Base-by-base conservation (phyloP, 2,888 invertebrate genomes). In the Subacronicta megacephala region DNA sequence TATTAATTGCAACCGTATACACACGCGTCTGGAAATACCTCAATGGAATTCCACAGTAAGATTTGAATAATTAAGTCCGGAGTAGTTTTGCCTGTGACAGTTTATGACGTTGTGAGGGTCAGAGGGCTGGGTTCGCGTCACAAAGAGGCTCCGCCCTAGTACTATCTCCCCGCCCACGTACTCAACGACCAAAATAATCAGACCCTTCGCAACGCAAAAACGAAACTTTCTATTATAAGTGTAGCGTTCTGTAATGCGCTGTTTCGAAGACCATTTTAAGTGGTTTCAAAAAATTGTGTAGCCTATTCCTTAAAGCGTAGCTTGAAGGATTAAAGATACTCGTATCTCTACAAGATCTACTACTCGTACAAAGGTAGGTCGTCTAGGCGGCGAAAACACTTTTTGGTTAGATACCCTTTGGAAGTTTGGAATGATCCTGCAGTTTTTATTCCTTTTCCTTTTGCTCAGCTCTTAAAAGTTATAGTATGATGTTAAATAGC, bases 141-240 rank as follows among this genome's bases (percentile, higher is more conserved):
- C 41, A 23, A 31, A 53, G 23, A 52, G 51, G 59, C 75, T 65
- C 82, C 83, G 83, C 82, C 82, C 80, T 54, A 33, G 60, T 18
- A 42, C 2, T 31, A 44, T 41, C 40, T 60, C 57, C 51, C 65
- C 74, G 76, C 74, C 74, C 76, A 57, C 59, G 53, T 17, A 33
- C 7, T 10, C 1, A 6, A 2, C 41, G 41, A 37, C 64, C 75
- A 62, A 56, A 38, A 41, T 64, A 64, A 44, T 4, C 1, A 38
- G 58, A 17, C 33, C 47, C 41, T 15, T 16, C 16, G 17, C 2
- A 5, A 13, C n/a, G 36, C 36, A 9, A 13, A 36, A 49, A 38
- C 10, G 9, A 5, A 35, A 31, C 35, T 17, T 29, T 9, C 6
- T 1, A 6, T 20, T 40, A 36, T 3, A 0, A 13, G 20, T 9